Evolutionary conservation across 2,113 vertebrate genomes (phyloP).

Genomic region (Rhabdornis inornatus): DNA sequence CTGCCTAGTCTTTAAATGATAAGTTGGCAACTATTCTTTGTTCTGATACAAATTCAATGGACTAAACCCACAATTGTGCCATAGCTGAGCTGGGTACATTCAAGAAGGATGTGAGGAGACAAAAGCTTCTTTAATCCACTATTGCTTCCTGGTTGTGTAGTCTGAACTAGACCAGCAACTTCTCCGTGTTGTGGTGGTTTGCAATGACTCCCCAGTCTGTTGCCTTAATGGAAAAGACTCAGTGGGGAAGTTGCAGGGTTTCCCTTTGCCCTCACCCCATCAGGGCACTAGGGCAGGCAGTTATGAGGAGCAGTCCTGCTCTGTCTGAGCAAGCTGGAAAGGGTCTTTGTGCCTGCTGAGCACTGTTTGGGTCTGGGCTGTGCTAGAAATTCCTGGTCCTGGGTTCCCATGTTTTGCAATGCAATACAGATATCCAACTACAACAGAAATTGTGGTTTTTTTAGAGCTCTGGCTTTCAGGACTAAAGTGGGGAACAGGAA

Average conservation of each 20-base stretch:
- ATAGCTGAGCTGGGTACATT: background rate
- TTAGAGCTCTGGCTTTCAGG: background rate
- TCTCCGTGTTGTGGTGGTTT: background rate
- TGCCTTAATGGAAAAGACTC: background rate
- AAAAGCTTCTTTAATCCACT: constrained; percentile 7
- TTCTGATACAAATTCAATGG: constrained; percentile 18
- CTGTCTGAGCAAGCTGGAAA: background rate
- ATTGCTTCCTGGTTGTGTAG: background rate
- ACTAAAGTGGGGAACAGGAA: background rate
- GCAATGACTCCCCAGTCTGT: background rate
- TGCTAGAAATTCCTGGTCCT: background rate
- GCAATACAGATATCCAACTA: background rate
- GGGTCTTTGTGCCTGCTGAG: background rate
- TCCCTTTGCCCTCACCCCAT: background rate
- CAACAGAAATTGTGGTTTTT: background rate
- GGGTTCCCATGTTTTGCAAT: background rate
- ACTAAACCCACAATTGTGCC: background rate
- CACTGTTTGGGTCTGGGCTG: background rate
- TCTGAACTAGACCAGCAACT: background rate
- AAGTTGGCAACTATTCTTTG: constrained; percentile 6
- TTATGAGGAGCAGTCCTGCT: background rate
- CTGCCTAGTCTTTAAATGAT: constrained; percentile 12
- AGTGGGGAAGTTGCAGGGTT: background rate
- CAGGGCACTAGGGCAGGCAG: background rate
- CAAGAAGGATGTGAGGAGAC: background rate